phyloP scores from a whole-genome alignment of 2,113 vertebrate species.

The Paratilapia polleni region DNA sequence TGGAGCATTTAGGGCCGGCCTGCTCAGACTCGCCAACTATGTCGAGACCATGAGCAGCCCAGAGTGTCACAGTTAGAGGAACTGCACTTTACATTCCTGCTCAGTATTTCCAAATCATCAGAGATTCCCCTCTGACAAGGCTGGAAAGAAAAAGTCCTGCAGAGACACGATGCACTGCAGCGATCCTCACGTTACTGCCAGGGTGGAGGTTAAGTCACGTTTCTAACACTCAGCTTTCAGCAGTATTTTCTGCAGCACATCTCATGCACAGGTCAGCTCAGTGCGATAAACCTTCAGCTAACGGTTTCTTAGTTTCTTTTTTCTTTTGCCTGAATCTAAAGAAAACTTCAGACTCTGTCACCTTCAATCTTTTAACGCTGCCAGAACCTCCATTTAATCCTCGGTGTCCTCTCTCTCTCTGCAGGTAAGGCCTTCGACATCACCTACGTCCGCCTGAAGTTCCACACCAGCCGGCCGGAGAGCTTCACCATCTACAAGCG shows the following conservation, averaged over 20 bases:
- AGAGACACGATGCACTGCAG: not conserved
- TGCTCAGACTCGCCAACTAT: constrained; percentile 64
- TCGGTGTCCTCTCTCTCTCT: not conserved
- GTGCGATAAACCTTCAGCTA: too few relatives aligned
- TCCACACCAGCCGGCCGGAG: constrained; percentile 97
- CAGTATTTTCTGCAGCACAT: too few relatives aligned
- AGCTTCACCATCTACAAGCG: constrained; percentile 98
- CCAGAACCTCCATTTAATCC: too few relatives aligned
- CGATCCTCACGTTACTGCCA: not conserved
- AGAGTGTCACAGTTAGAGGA: not conserved
- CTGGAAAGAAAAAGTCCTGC: not conserved
- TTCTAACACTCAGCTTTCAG: too few relatives aligned
- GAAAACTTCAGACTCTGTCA: too few relatives aligned
- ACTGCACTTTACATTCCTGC: constrained; percentile 19
- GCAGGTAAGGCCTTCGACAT: constrained; percentile 97
- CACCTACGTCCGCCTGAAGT: constrained; percentile 96
- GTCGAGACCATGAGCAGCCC: not conserved
- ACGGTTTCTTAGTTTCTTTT: too few relatives aligned
- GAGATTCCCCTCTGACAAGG: not conserved
- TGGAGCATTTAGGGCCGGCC: not conserved
- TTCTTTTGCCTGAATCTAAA: too few relatives aligned
- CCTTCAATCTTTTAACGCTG: not conserved
- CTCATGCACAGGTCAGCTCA: too few relatives aligned
- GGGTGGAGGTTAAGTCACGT: not conserved
- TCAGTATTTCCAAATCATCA: not conserved